A percentile compares a stretch with the other conserved stretches of the same genome.
These are phyloP conservation scores for Scelioninae gen. 1 DNA, from an alignment of 2,888 invertebrate species.

Conservation along the genomic window DNA sequence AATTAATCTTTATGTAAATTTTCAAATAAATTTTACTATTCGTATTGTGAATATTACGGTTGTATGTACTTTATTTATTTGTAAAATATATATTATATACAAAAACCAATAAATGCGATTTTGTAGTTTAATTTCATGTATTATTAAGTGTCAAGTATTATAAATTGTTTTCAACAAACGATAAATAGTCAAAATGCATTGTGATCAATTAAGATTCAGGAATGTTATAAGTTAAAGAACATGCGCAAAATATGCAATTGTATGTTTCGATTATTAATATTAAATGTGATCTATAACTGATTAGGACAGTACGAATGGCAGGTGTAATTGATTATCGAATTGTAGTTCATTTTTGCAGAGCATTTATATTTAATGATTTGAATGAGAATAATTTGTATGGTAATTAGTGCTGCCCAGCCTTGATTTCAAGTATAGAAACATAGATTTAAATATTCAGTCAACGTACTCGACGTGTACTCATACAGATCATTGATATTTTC, in stretches of 20 bases:
- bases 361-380: constrained; percentile 25
- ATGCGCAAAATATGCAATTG: constrained; percentile 28
- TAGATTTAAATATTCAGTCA: constrained; percentile 37
- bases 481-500: constrained; percentile 58
- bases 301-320: constrained; percentile 27
- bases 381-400: constrained; percentile 32
- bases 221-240: constrained; percentile 35
- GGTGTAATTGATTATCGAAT: constrained; percentile 44
- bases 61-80: constrained; percentile 43
- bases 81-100: constrained; percentile 26
- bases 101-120: neutral
- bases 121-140: constrained; percentile 26
- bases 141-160: constrained; percentile 15
- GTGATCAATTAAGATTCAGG: constrained; percentile 57
- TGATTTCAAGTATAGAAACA: constrained; percentile 39
- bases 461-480: constrained; percentile 38
- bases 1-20: neutral
- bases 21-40: constrained; percentile 9
- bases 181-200: constrained; percentile 60
- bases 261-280: constrained; percentile 40
- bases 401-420: constrained; percentile 48
- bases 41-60: constrained; percentile 11
- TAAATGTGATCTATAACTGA: constrained; percentile 41
- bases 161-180: constrained; percentile 12
- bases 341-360: constrained; percentile 32